Conservation (phyloP, 2,888 invertebrate genomes). For the Caenorhabditis afra region DNA sequence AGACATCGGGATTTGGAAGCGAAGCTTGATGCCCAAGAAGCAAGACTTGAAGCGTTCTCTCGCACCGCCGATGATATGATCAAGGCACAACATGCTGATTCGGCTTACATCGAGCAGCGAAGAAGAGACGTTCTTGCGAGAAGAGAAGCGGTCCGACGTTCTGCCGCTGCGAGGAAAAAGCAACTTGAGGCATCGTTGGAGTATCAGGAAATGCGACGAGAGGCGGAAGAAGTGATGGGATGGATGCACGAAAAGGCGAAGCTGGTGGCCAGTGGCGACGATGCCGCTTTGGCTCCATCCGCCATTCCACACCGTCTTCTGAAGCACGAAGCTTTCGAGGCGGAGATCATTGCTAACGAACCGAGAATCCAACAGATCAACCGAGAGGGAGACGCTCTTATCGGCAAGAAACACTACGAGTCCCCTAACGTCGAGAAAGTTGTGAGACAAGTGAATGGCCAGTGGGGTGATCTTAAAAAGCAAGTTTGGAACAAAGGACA, state of each 20-base stretch:
- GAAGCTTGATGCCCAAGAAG: constrained; percentile 93
- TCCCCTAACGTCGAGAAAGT: constrained; percentile 86
- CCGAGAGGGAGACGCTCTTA: constrained; percentile 85
- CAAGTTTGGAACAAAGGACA: constrained; percentile 84
- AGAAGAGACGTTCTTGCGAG: constrained; percentile 84
- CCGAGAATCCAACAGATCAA: constrained; percentile 81
- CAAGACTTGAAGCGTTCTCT: constrained; percentile 89
- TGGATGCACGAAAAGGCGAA: constrained; percentile 95
- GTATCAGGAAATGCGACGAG: constrained; percentile 93
- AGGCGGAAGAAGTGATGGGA: constrained; percentile 88
- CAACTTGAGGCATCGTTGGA: constrained; percentile 89
- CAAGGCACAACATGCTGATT: constrained; percentile 84
- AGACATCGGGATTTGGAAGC: constrained; percentile 95
- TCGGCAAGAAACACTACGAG: constrained; percentile 86
- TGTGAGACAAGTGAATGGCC: constrained; percentile 86
- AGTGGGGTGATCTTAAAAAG: constrained; percentile 88
- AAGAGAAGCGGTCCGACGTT: constrained; percentile 84
- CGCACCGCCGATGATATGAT: constrained; percentile 90
- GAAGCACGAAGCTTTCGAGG: constrained; percentile 83
- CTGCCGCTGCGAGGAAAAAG: constrained; percentile 86
- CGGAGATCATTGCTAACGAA: constrained; percentile 82
- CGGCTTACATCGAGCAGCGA: constrained; percentile 80
- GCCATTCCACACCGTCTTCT: constrained; percentile 81
- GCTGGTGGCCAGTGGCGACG: constrained; percentile 82
- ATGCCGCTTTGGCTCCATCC: constrained; percentile 83